phyloP scores from a whole-genome alignment of 2,797 vertebrate genomes.

The Enteromius treurensis region DNA sequence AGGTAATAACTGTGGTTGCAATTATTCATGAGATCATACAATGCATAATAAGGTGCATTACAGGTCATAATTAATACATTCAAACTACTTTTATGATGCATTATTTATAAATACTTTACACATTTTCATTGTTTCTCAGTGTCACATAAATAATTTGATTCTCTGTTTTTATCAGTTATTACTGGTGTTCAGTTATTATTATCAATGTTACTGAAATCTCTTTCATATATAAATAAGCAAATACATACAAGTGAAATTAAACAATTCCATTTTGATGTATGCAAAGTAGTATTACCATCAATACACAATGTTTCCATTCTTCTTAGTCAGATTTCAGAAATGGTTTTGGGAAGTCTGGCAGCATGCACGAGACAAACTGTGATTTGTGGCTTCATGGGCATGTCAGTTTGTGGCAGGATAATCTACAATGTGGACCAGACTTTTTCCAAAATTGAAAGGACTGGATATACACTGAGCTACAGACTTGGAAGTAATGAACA shows the following conservation, averaged over 20 bases:
- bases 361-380: not conserved
- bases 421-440: not conserved
- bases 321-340: not conserved
- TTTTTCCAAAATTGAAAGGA: not conserved
- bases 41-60: not conserved
- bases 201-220: not conserved
- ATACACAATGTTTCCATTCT: not conserved
- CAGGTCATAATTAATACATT: not conserved
- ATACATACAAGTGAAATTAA: too few relatives aligned
- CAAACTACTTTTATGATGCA: not conserved
- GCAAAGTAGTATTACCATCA: too few relatives aligned
- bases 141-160: not conserved
- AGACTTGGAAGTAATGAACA: not conserved
- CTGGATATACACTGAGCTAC: not conserved
- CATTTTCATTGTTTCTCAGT: not conserved
- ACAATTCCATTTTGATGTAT: too few relatives aligned
- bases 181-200: too few relatives aligned
- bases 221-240: not conserved
- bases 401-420: not conserved
- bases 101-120: not conserved
- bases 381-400: not conserved
- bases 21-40: not conserved
- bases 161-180: not conserved
- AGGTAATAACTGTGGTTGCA: not conserved
- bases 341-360: not conserved